A percentile compares a stretch with the other conserved stretches of the same genome.
Evolutionary conservation across 2,113 vertebrate species (phyloP).

Genomic region (Uropsilus gracilis): DNA sequence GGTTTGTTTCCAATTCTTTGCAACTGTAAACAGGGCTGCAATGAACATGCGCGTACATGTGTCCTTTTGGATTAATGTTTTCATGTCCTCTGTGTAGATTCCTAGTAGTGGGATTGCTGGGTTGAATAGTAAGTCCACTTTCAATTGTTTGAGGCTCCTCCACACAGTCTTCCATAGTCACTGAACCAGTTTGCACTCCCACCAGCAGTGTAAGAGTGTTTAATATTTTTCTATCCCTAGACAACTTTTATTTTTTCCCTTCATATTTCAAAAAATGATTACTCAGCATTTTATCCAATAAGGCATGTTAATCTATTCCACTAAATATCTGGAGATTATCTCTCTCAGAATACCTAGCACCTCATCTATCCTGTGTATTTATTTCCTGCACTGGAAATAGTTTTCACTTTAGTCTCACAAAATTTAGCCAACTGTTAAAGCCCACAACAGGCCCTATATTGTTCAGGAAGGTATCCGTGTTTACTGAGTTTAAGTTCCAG

Average conservation of each 20-base stretch:
- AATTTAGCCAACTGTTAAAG: not conserved
- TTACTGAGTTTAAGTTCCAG: not conserved
- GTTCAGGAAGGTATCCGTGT: not conserved
- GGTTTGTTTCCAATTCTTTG: not conserved
- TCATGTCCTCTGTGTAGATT: no score
- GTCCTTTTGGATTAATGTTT: no score
- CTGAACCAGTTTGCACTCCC: no score
- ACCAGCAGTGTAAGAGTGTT: not conserved
- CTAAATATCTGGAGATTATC: conserved; percentile 6
- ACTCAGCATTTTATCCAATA: not conserved
- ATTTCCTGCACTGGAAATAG: not conserved
- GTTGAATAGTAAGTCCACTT: no score
- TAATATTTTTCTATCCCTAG: not conserved
- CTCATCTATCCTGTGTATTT: not conserved
- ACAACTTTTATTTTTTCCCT: not conserved
- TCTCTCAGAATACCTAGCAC: not conserved
- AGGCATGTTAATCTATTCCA: not conserved
- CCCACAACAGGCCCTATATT: not conserved
- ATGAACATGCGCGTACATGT: no score
- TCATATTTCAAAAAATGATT: not conserved
- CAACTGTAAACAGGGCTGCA: no score
- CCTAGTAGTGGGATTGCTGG: no score
- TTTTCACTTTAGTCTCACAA: conserved; percentile 3
- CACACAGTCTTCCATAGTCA: no score
- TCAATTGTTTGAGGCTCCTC: no score